These are phyloP conservation scores for Cecropterus lyciades DNA, from an alignment of 1,140 invertebrate species.

Conservation along the genomic window DNA sequence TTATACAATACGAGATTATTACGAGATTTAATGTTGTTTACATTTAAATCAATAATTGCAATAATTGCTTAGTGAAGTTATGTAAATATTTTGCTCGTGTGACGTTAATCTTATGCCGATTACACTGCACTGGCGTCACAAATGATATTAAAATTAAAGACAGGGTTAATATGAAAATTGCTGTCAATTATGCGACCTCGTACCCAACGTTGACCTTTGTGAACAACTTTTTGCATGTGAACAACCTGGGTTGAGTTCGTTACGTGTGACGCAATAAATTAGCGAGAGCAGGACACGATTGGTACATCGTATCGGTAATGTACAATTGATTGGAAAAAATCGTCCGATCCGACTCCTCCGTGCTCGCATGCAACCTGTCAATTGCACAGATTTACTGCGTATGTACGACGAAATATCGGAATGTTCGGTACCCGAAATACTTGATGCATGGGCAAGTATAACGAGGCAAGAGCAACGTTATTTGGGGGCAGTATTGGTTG, in stretches of 20 bases:
- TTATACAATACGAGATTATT: background rate
- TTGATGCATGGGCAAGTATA: slow-evolving; percentile 32
- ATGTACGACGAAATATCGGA: slow-evolving; percentile 25
- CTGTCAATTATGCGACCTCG: slow-evolving; percentile 51
- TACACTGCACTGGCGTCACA: slow-evolving; percentile 45
- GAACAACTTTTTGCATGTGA: slow-evolving; percentile 57
- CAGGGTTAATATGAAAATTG: slow-evolving; percentile 56
- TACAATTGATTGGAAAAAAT: slow-evolving; percentile 34
- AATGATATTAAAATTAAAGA: slow-evolving; percentile 45
- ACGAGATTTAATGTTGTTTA: background rate
- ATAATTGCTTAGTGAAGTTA: slow-evolving; percentile 2
- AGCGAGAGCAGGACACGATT: slow-evolving; percentile 50
- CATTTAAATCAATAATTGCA: slow-evolving; percentile 11
- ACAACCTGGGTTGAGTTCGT: slow-evolving; percentile 51
- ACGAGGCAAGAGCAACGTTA: slow-evolving; percentile 6
- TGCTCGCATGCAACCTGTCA: background rate
- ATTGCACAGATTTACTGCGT: slow-evolving; percentile 28
- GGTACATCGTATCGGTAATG: slow-evolving; percentile 31
- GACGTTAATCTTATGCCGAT: slow-evolving; percentile 1
- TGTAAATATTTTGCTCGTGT: slow-evolving; percentile 12
- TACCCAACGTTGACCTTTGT: slow-evolving; percentile 67
- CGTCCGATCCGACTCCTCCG: slow-evolving; percentile 16
- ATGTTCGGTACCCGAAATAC: slow-evolving; percentile 31
- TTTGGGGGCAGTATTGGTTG: background rate
- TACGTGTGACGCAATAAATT: slow-evolving; percentile 58